Evolutionary conservation across 2,113 vertebrate species (phyloP), one percentile per base, ranked within the genome.

Genomic region (Melanotaenia duboulayi): DNA sequence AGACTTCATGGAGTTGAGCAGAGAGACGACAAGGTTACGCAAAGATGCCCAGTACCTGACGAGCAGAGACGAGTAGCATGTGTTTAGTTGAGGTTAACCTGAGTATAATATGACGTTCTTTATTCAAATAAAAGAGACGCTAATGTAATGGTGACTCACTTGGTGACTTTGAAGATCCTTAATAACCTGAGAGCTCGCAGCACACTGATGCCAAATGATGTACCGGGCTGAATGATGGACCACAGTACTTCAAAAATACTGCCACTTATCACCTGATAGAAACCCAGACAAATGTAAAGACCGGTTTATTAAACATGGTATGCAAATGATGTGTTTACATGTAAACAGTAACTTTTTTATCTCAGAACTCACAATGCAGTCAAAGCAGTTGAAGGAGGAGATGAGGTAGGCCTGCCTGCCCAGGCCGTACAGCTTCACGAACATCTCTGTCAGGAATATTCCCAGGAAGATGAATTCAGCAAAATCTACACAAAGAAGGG

Each of bases 121-220:
- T 39, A 22, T 28, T 52, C n/a, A 0, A 50, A 39, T 12, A n/a
- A 16, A 22, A 2, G 4, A 0, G 28, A 2, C n/a, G 54, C 14
- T 37, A 19, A 46, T 37, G 14, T 44, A 20, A 55, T 12, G 20
- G 22, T 20, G 55, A 95, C 97, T 96, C 90, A 99, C 97, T 99
- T 98, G 82, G 97, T 99, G 93, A 99, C 96, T 94, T 99, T 99
- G 95, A 99, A 99, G 89, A 99, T 99, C 81, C 97, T 96, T 93
- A 99, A 87, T 95, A 98, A 95, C 95, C 97, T 96, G 94, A 99
- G 97, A 94, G 97, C 97, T 94, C 97, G 95, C 76, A 98, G 94
- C 88, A 99, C 97, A 49, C 97, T 98, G 92, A 98, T 99, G 78
- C 97, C 97, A 74, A 99, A 99, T 10, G 97, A 99, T 11, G 97